Conservation (phyloP, 2,888 invertebrate genomes). For the Pseudoips prasinana region DNA sequence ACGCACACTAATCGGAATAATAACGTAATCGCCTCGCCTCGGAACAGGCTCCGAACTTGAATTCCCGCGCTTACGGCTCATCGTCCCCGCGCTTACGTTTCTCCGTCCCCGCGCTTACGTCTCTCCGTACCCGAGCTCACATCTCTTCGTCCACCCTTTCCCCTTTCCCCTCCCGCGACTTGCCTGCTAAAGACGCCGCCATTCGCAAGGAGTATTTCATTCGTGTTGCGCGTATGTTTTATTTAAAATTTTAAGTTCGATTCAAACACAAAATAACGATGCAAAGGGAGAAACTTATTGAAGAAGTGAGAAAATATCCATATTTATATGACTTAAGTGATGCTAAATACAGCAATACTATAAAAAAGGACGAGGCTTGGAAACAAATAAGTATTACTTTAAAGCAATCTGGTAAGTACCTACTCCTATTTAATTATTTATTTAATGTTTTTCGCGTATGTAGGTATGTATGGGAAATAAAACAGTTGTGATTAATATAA, state of each 20-base stretch:
- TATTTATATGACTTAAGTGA: constrained; percentile 26
- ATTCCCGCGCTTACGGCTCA: constrained; percentile 14
- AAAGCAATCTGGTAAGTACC: constrained; percentile 18
- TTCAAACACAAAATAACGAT: constrained; percentile 23
- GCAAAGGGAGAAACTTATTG: constrained; percentile 18
- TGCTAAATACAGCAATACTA: constrained; percentile 17
- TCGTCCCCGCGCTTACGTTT: constrained; percentile 12
- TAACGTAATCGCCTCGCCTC: constrained; percentile 17
- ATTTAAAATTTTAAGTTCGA: constrained; percentile 19
- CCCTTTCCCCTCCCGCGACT: constrained; percentile 14
- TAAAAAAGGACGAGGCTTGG: constrained; percentile 26
- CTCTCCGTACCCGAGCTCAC: too few relatives aligned
- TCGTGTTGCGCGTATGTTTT: constrained; percentile 18
- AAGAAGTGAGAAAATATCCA: constrained; percentile 31
- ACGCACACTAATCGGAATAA: constrained; percentile 21
- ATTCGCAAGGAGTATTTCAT: constrained; percentile 15
- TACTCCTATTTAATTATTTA: constrained; percentile 19
- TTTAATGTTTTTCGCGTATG: constrained; percentile 15
- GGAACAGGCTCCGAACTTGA: constrained; percentile 12
- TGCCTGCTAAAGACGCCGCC: constrained; percentile 14
- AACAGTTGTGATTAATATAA: constrained; percentile 19
- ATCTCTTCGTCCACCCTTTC: too few relatives aligned
- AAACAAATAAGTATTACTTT: constrained; percentile 21
- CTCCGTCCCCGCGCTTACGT: constrained; percentile 11
- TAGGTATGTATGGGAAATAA: constrained; percentile 20